phyloP scores from a whole-genome alignment of 2,888 invertebrate species.

The Taphrorychus bicolor region DNA sequence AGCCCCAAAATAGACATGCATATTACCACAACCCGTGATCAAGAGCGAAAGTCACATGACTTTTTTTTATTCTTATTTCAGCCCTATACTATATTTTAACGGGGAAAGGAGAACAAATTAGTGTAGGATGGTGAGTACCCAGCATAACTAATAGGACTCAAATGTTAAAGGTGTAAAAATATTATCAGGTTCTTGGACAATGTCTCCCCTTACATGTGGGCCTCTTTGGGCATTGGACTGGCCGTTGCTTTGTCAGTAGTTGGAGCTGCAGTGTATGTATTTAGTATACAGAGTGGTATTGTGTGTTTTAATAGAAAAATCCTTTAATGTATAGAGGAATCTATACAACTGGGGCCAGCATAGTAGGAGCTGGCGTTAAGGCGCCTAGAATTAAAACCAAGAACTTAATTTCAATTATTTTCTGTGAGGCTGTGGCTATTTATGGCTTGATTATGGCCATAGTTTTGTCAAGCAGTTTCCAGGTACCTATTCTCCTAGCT shows the following conservation, averaged over 20 bases:
- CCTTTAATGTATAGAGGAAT: conserved; percentile 93
- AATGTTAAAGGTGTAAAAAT: no score
- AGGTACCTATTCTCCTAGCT: conserved; percentile 55
- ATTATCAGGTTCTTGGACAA: conserved; percentile 76
- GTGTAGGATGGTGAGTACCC: conserved; percentile 78
- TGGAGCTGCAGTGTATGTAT: conserved; percentile 87
- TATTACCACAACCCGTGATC: conserved; percentile 28
- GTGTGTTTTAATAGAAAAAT: not conserved
- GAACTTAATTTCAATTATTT: conserved; percentile 98
- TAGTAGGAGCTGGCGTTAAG: conserved; percentile 97
- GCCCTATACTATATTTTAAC: conserved; percentile 76
- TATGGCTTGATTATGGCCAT: conserved; percentile 99
- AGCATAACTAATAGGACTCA: no score
- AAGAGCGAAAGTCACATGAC: conserved; percentile 34
- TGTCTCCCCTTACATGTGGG: conserved; percentile 98
- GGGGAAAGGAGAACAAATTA: conserved; percentile 87
- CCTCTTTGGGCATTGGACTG: conserved; percentile 87
- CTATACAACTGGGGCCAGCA: conserved; percentile 94
- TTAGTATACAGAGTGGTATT: not conserved
- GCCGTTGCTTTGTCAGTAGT: conserved; percentile 95
- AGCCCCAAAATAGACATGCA: not conserved
- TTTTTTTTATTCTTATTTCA: conserved; percentile 44
- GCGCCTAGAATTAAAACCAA: conserved; percentile 98
- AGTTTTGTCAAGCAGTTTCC: conserved; percentile 86
- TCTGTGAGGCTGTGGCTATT: conserved; percentile 99